Evolutionary conservation across 2,888 invertebrate genomes (phyloP), one percentile per base, ranked within the genome.

Genomic region (Drosophila recens): DNA sequence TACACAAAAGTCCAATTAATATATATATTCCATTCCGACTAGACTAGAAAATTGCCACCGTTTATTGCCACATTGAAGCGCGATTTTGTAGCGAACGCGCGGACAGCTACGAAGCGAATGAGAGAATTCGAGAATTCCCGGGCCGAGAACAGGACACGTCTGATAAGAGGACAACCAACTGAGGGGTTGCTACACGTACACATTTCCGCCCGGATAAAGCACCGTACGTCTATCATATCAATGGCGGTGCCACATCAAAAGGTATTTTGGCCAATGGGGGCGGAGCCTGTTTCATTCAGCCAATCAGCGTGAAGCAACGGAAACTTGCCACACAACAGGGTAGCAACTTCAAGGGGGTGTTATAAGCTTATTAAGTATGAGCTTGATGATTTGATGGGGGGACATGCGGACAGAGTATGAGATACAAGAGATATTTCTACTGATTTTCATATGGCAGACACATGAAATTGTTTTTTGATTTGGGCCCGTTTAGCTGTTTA

Each of bases 291-390:
- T 30, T 27, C 27, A 8, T 27, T 10, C 20, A 46, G 61, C 84
- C 84, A 84, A 84, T 84, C 70, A 67, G 67, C 68, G 43, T 15
- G 1, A n/a, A 40, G 67, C 73, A 43, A 46, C 15, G 8, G 45
- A 59, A 78, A 72, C 54, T 70, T 84, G 51, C 46, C 49, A 9
- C 43, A 62, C 46, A 40, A 34, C 85, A 79, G 88, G 80, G 86
- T 69, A 77, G 83, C 74, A 76, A 23, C 23, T 23, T 23, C 4
- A 23, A 23, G 23, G 66, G 87, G 89, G 79, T 83, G 79, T 56
- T 45, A 76, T 86, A 84, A 84, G 84, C 84, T 84, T 87, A 83
- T 89, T 89, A 89, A 78, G 83, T 66, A 69, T 67, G 72, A 49
- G 72, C 42, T 68, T 52, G 61, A 49, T 42, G 51, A 49, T 51